Evolutionary conservation across 2,797 vertebrate genomes (phyloP), one percentile per base, ranked within the genome.

Genomic region (Pachyuromys duprasi): DNA sequence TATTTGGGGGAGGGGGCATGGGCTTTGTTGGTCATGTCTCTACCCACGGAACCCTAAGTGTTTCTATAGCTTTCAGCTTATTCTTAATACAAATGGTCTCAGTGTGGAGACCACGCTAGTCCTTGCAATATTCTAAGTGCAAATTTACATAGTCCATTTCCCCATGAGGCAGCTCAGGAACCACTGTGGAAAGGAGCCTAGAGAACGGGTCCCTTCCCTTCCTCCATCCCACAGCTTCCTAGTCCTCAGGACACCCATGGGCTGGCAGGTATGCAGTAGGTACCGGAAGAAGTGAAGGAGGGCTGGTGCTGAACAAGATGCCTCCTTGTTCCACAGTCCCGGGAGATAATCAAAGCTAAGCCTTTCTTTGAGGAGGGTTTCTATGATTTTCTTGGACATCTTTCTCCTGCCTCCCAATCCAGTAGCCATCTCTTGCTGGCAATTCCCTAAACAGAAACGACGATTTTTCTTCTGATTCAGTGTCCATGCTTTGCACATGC

Each of bases 1-100:
- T 0, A 81, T 24, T 62, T 0, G 55, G 14, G 17, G 39, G 7
- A 0, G 24, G 22, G n/a, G n/a, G n/a, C n/a, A n/a, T n/a, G n/a
- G 55, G n/a, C 13, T 39, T 57, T 57, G n/a, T 15, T 13, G 22
- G 12, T 62, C 22, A 17, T 26, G 57, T n/a, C 78, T 22, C 33
- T 36, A 28, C 36, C 36, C 57, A 26, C 3, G 1, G 24, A 26
- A 28, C 28, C 79, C 80, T 62, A 82, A 42, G 57, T 3, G 0
- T 42, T 18, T 82, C 57, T 28, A 63, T 8, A 42, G 45, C 80
- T 26, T 63, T 11, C 24, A 65, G 81, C 4, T 70, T 28, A 8
- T 33, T 89, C 28, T 45, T 11, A 45, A 36, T 33, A 55, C 14
- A 55, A 89, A 72, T 74, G 4, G 2, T 94, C 39, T 90, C 62